Percentiles rank a stretch among this genome's conserved stretches.
Conservation (phyloP, 2,113 vertebrate species). For the Ciconia maguari region DNA sequence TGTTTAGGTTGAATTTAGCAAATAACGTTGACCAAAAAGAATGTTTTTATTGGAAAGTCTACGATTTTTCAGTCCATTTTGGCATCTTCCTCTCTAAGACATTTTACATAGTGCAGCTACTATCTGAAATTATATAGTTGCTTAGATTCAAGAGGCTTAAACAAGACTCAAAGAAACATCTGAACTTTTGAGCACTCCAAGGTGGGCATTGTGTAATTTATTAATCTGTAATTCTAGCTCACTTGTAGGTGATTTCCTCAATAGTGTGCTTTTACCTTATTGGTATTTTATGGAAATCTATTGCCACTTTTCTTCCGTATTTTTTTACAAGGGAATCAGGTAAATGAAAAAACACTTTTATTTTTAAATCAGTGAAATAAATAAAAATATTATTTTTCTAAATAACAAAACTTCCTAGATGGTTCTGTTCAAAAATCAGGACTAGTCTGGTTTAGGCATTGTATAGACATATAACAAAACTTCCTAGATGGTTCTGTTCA, state of each 20-base stretch:
- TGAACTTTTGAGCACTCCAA: background rate
- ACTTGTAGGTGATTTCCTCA: background rate
- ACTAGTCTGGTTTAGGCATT: background rate
- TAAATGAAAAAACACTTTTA: background rate
- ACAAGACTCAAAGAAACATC: background rate
- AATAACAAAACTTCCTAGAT: background rate
- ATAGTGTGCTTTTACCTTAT: background rate
- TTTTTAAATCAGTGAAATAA: background rate
- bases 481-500: background rate
- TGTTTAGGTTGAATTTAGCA: background rate
- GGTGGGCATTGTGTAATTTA: background rate
- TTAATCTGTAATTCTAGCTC: background rate
- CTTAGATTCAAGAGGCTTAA: background rate
- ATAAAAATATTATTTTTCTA: background rate
- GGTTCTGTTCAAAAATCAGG: background rate
- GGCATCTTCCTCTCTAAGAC: background rate
- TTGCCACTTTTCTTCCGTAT: background rate
- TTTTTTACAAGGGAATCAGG: background rate
- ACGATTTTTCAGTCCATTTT: background rate
- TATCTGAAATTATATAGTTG: background rate
- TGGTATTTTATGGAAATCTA: background rate
- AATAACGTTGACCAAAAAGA: slow-evolving; percentile 6
- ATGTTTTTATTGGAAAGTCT: slow-evolving; percentile 4
- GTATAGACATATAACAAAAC: background rate
- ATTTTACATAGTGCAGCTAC: background rate